Conservation (phyloP, 2,113 vertebrate genomes). For the Verasper variegatus region DNA sequence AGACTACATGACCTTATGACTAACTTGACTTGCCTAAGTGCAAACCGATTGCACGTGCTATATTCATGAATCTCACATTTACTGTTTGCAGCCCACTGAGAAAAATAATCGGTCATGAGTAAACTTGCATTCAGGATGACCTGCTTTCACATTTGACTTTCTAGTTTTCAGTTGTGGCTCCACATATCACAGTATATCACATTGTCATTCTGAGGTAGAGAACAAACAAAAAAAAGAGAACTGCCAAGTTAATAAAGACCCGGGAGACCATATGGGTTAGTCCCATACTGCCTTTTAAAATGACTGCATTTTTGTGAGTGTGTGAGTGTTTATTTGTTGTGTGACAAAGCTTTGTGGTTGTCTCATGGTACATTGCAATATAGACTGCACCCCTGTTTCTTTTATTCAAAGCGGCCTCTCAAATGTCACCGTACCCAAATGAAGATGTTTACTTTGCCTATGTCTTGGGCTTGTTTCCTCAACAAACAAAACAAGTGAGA, state of each 20-base stretch:
- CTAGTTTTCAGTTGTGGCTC: slow-evolving; percentile 47
- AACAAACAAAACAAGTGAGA: slow-evolving; percentile 34
- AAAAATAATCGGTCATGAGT: slow-evolving; percentile 25
- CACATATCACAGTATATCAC: slow-evolving; percentile 59
- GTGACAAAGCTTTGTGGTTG: slow-evolving; percentile 68
- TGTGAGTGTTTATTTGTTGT: slow-evolving; percentile 58
- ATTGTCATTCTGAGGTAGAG: slow-evolving; percentile 48
- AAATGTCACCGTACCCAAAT: slow-evolving; percentile 46
- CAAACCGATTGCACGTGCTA: slow-evolving; percentile 53
- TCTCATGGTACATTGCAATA: slow-evolving; percentile 47
- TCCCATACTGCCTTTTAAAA: slow-evolving; percentile 75
- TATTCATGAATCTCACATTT: slow-evolving; percentile 47
- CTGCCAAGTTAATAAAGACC: slow-evolving; percentile 66
- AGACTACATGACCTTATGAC: slow-evolving; percentile 61
- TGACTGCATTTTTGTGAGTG: slow-evolving; percentile 55
- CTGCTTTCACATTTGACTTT: slow-evolving; percentile 40
- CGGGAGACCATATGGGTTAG: slow-evolving; percentile 48
- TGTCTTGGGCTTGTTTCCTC: slow-evolving; percentile 30
- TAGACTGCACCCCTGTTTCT: slow-evolving; percentile 40
- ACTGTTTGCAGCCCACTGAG: slow-evolving; percentile 47
- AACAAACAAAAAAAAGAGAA: slow-evolving; percentile 22
- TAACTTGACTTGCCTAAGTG: slow-evolving; percentile 53
- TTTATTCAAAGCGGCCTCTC: slow-evolving; percentile 57
- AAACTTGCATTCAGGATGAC: slow-evolving; percentile 35
- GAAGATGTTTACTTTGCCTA: slow-evolving; percentile 35